Percentiles rank a stretch among this genome's conserved stretches.
Conservation (phyloP, 2,888 invertebrate species). For the Drosophila percnosoma region DNA sequence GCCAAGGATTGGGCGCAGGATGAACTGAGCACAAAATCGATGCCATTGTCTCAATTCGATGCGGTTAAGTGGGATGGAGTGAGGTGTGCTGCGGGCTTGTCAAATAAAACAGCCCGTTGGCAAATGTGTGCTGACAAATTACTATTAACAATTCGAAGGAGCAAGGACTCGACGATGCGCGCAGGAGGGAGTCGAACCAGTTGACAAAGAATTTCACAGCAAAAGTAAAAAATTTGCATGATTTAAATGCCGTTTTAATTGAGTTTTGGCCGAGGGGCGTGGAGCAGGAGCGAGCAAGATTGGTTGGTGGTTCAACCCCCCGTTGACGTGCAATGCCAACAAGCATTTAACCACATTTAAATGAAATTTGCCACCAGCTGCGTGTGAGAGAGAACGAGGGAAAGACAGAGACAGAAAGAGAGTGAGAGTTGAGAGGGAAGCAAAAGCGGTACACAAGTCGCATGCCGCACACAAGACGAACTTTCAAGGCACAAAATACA, state of each 20-base stretch:
- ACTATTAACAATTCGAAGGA: slow-evolving; percentile 65
- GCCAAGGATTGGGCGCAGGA: slow-evolving; percentile 34
- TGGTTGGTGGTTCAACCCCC: slow-evolving; percentile 43
- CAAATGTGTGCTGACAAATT: slow-evolving; percentile 61
- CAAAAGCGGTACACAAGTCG: slow-evolving; percentile 45
- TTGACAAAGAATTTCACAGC: slow-evolving; percentile 65
- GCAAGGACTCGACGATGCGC: slow-evolving; percentile 28
- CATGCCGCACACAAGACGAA: slow-evolving; percentile 64
- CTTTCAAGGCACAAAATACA: slow-evolving; percentile 47
- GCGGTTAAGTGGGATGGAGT: slow-evolving; percentile 7
- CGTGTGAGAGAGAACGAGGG: slow-evolving; percentile 1
- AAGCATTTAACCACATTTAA: slow-evolving; percentile 71
- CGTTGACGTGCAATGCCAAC: slow-evolving; percentile 72
- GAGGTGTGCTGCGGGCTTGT: background rate
- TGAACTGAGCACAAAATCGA: slow-evolving; percentile 35
- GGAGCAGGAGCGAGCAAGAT: background rate
- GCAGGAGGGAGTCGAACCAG: slow-evolving; percentile 16
- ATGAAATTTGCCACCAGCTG: slow-evolving; percentile 75
- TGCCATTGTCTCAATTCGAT: slow-evolving; percentile 47
- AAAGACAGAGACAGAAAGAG: background rate
- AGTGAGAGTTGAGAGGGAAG: background rate
- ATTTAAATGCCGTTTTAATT: slow-evolving; percentile 78
- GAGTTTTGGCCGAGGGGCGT: slow-evolving; percentile 49
- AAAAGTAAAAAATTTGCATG: slow-evolving; percentile 69
- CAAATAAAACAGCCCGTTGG: slow-evolving; percentile 3